Evolutionary conservation across 2,797 vertebrate species (phyloP), one percentile per base, ranked within the genome.

Genomic region (Eospalax fontanierii): DNA sequence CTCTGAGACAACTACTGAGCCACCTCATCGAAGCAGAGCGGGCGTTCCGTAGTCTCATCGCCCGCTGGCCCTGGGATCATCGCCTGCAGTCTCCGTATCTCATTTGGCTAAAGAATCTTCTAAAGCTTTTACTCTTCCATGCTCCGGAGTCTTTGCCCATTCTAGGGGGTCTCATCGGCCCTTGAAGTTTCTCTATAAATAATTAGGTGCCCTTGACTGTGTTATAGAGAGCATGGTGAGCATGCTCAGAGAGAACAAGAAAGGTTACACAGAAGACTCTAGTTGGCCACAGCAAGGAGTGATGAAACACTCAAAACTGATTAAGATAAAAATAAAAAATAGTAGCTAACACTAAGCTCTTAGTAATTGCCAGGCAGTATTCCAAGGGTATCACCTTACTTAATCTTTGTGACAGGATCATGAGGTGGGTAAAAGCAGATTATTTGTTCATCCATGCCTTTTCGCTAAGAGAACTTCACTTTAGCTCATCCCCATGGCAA

Each of bases 281-380:
- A 12, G n/a, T n/a, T 4, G 28, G 35, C 54, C 61, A 40, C 66
- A 92, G 59, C 43, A 84, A 95, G 84, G 12, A 9, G 40, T 46
- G 54, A 96, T 91, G 85, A 93, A 71, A 86, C 50, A 70, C 80
- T 83, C 21, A 80, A 65, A 92, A 87, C 38, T 71, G 28, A 91
- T 89, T 71, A 91, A 90, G 91, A 91, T 82, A 50, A 86, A 96
- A 96, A 86, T 68, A 74, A 92, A 65, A 95, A 95, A 87, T 65
- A 89, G 87, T 78, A 89, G 59, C 80, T 94, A 63, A 90, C 83
- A 86, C 79, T 85, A 71, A 73, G 68, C n/a, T 65, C 93, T 91
- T 92, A 79, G 43, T 93, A 74, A 95, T 59, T 87, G 43, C 50
- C 86, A 83, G 81, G 91, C 76, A 84, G 46, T 15, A 30, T 63